phyloP scores from a whole-genome alignment of 2,888 invertebrate genomes.

The Rhingia campestris region DNA sequence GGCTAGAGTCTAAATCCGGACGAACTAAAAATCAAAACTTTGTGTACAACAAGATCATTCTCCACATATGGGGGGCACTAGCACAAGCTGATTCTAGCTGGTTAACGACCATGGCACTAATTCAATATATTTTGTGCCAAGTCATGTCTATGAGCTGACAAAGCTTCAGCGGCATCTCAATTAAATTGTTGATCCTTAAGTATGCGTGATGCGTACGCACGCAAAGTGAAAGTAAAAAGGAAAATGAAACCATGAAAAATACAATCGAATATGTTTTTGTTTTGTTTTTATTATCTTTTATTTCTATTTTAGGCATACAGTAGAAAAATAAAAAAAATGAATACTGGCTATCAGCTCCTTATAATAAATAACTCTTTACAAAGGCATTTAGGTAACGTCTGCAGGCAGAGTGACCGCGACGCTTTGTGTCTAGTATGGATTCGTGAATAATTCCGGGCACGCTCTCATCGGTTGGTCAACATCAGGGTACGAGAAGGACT shows the following conservation, averaged over 20 bases:
- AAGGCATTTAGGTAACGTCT: slow-evolving; percentile 53
- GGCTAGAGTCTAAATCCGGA: slow-evolving; percentile 11
- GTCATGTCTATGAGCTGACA: slow-evolving; percentile 55
- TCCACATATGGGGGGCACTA: slow-evolving; percentile 47
- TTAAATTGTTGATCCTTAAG: slow-evolving; percentile 48
- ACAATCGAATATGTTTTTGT: slow-evolving; percentile 19
- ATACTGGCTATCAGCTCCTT: slow-evolving; percentile 44
- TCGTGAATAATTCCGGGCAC: slow-evolving; percentile 69
- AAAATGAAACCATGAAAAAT: slow-evolving; percentile 43
- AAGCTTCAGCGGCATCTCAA: slow-evolving; percentile 17
- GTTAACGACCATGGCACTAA: slow-evolving; percentile 59
- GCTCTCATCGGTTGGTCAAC: slow-evolving; percentile 62
- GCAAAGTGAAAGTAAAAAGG: slow-evolving; percentile 65
- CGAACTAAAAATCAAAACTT: neutral
- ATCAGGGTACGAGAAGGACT: slow-evolving; percentile 22
- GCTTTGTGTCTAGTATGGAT: slow-evolving; percentile 51
- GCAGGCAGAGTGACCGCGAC: slow-evolving; percentile 22
- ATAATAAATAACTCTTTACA: slow-evolving; percentile 66
- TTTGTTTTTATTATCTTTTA: slow-evolving; percentile 32
- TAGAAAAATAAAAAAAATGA: slow-evolving; percentile 53
- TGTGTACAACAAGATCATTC: slow-evolving; percentile 33
- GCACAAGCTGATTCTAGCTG: slow-evolving; percentile 39
- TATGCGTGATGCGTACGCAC: slow-evolving; percentile 48
- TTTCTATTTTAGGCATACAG: slow-evolving; percentile 42
- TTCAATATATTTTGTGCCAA: slow-evolving; percentile 37